A percentile compares a stretch with the other conserved stretches of the same genome.
Conservation (phyloP, 2,888 invertebrate genomes). For the Cheilosia impressa region DNA sequence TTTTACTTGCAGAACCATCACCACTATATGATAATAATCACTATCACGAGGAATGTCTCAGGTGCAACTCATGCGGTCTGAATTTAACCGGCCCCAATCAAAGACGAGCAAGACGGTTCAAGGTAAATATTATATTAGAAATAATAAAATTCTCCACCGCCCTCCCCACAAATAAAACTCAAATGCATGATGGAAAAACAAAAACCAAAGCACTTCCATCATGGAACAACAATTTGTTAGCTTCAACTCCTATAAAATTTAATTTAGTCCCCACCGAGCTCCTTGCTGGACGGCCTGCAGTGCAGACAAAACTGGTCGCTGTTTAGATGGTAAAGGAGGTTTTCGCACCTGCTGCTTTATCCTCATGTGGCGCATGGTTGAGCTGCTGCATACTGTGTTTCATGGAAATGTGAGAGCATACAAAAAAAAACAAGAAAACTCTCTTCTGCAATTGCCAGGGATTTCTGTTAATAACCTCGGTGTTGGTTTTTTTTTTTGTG, state of each 20-base stretch:
- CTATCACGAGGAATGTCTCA: conserved; percentile 98
- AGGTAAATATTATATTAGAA: conserved; percentile 80
- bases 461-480: not conserved
- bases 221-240: conserved; percentile 21
- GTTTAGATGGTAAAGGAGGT: not conserved
- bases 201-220: not conserved
- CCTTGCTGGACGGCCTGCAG: not conserved
- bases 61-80: conserved; percentile 97
- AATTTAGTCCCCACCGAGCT: conserved; percentile 12
- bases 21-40: conserved; percentile 97
- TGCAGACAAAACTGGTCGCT: not conserved
- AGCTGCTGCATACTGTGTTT: not conserved
- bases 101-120: conserved; percentile 88
- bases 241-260: conserved; percentile 27
- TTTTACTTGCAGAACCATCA: conserved; percentile 90
- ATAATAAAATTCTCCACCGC: not conserved
- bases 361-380: not conserved
- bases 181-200: conserved; percentile 10
- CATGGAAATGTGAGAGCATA: conserved; percentile 25
- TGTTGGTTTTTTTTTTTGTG: not conserved
- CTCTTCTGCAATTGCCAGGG: conserved; percentile 22
- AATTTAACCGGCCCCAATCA: conserved; percentile 96
- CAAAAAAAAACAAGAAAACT: conserved; percentile 9
- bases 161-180: not conserved
- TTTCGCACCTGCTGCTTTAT: conserved; percentile 22